Evolutionary conservation across 2,797 vertebrate species (phyloP).

Genomic region (Trachurus trachurus): DNA sequence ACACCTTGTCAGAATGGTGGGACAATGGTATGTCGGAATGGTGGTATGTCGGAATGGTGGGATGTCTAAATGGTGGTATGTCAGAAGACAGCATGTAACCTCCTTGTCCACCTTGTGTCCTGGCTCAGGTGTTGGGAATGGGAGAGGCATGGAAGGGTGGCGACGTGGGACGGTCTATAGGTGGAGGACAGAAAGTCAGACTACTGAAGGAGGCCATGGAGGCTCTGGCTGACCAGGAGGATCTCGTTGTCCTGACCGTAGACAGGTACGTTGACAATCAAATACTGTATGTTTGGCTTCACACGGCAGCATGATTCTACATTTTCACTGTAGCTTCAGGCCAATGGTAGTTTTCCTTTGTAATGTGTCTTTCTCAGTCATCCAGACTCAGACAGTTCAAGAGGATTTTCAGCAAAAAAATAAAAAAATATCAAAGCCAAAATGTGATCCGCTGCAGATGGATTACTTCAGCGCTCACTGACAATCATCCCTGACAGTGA

Average conservation of each 20-base stretch:
- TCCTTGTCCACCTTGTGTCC: conserved; percentile 22
- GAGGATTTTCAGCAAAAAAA: not conserved
- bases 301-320: not conserved
- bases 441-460: not conserved
- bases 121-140: conserved; percentile 92
- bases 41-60: too few species aligned
- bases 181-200: conserved; percentile 96
- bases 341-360: not conserved
- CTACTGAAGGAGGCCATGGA: conserved; percentile 93
- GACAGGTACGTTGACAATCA: conserved; percentile 88
- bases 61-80: too few species aligned
- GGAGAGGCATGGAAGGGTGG: conserved; percentile 95
- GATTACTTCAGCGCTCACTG: not conserved
- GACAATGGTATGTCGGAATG: too few species aligned
- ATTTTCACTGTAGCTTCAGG: not conserved
- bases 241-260: conserved; percentile 92
- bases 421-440: conserved; percentile 9
- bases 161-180: conserved; percentile 90
- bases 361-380: not conserved
- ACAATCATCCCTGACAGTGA: not conserved
- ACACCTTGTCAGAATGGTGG: too few species aligned
- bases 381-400: not conserved
- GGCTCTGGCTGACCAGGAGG: conserved; percentile 86
- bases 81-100: not conserved
- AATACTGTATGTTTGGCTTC: conserved; percentile 1